Conservation (phyloP, 2,888 invertebrate species). For the Drosophila lacicola region DNA sequence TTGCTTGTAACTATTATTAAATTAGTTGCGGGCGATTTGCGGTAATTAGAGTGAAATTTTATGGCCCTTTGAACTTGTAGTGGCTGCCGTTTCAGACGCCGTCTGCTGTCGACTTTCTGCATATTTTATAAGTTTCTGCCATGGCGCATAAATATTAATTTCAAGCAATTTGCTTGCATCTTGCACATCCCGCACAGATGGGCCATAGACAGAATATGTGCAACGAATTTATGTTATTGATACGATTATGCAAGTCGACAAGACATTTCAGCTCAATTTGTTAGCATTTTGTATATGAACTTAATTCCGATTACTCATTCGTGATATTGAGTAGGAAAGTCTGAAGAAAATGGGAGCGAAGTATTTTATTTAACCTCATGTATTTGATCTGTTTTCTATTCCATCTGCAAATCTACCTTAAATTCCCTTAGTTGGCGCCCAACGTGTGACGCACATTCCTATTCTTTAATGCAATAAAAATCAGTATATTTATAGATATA, state of each 20-base stretch:
- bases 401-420: neutral
- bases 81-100: constrained; percentile 6
- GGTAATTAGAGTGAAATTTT: constrained; percentile 74
- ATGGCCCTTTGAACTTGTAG: constrained; percentile 56
- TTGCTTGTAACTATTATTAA: constrained; percentile 72
- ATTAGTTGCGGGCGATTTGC: constrained; percentile 79
- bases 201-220: neutral
- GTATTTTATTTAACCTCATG: no score
- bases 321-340: no score
- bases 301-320: no score
- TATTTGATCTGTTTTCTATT: neutral
- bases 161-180: constrained; percentile 5
- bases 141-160: constrained; percentile 31
- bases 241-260: neutral
- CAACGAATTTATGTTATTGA: neutral
- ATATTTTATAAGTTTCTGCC: constrained; percentile 26
- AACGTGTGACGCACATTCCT: neutral
- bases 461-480: neutral
- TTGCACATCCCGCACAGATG: neutral
- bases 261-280: neutral
- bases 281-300: no score
- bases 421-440: neutral
- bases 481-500: neutral
- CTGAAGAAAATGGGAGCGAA: no score
- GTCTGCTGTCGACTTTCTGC: constrained; percentile 23